These are phyloP conservation scores for Drosophila asahinai DNA, from an alignment of 1,140 invertebrate species.

Conservation along the genomic window DNA sequence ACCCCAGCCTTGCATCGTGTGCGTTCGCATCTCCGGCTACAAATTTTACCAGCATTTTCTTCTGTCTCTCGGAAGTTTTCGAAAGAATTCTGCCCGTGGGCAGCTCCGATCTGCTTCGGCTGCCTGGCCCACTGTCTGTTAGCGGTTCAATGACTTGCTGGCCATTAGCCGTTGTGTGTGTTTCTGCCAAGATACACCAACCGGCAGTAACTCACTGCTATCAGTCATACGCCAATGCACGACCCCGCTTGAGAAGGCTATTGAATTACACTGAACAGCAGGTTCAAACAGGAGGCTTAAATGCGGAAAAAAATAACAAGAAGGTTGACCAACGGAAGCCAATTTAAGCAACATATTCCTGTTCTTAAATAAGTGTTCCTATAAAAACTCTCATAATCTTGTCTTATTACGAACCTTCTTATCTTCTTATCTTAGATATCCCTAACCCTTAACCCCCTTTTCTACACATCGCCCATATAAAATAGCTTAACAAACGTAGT, in stretches of 20 bases:
- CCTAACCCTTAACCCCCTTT: conserved; percentile 15
- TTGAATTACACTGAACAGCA: conserved; percentile 73
- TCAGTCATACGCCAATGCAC: conserved; percentile 80
- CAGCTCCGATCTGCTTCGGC: conserved; percentile 15
- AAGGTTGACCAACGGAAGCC: not conserved
- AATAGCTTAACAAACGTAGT: not conserved
- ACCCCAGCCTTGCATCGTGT: conserved; percentile 28
- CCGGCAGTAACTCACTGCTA: conserved; percentile 64
- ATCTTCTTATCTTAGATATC: conserved; percentile 21
- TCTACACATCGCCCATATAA: conserved; percentile 23
- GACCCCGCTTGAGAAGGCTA: conserved; percentile 44
- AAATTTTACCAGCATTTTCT: conserved; percentile 8
- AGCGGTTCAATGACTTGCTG: conserved; percentile 72
- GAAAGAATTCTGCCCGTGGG: conserved; percentile 39
- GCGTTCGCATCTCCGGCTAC: conserved; percentile 16
- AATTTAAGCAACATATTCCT: not conserved
- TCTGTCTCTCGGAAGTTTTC: not conserved
- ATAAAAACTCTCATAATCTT: not conserved
- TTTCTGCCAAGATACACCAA: conserved; percentile 56
- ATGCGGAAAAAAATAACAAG: not conserved
- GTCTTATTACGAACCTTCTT: not conserved
- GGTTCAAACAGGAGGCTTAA: not conserved
- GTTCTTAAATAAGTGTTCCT: no score
- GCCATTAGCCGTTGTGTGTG: conserved; percentile 54
- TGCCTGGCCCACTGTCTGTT: conserved; percentile 37